Evolutionary conservation across 2,113 vertebrate species (phyloP), one percentile per base, ranked within the genome.

Genomic region (Sylvia atricapilla): DNA sequence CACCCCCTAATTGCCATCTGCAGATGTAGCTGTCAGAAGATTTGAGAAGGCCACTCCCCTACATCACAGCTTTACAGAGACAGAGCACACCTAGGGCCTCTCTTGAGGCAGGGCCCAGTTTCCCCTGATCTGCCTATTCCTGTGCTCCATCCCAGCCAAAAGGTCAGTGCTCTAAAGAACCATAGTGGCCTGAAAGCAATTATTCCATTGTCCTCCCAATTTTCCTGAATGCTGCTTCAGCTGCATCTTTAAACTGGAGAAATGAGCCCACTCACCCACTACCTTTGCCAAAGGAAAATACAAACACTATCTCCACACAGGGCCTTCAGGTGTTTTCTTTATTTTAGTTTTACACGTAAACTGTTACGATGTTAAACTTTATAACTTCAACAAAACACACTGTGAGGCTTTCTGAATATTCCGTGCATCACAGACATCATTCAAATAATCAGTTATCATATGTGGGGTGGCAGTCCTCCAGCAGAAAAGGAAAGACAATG

Each of bases 41-140:
- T 7, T 35, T 39, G 37, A 33, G 46, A 73, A 52, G 10, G 5
- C 44, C 41, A 46, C 13, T 28, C 3, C 1, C 7, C 7, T 33
- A 8, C 2, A 25, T 55, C 16, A 15, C 4, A 25, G 16, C 11
- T 74, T 56, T 39, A 13, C 5, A 28, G 16, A 27, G 28, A 12
- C 20, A 11, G 49, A 41, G 15, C 7, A 11, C 6, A 31, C 13
- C 3, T 5, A 55, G 13, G 44, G 11, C 4, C 4, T 7, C 28
- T 19, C 2, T 15, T 21, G 15, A 25, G 2, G 0, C 3, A 15
- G 8, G 8, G 5, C 1, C 5, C 10, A 25, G 1, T 8, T 64
- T 46, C 6, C 7, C 41, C 31, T 25, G 9, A 8, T 11, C 11
- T 58, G 9, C 4, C 7, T 9, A 0, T 13, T 27, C 9, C 11